These are phyloP conservation scores for Heliconius charithonia DNA, from an alignment of 2,888 invertebrate genomes.

Conservation along the genomic window DNA sequence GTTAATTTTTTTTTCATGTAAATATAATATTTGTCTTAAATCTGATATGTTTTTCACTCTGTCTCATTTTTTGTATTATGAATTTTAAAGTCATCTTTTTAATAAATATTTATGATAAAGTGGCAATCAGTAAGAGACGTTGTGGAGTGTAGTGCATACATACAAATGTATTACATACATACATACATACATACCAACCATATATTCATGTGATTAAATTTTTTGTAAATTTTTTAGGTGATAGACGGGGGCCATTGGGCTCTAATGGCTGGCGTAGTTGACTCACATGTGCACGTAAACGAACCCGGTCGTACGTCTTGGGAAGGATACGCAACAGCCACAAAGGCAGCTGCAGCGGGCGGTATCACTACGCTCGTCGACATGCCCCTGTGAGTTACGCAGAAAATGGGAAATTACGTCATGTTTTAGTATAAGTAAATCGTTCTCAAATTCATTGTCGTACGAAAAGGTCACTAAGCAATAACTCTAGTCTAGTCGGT, in stretches of 20 bases:
- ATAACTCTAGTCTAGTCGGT: neutral
- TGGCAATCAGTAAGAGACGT: too few species aligned
- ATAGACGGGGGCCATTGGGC: slow-evolving; percentile 70
- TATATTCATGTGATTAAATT: slow-evolving; percentile 3
- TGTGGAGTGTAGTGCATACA: too few species aligned
- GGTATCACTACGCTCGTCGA: slow-evolving; percentile 89
- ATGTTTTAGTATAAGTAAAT: neutral
- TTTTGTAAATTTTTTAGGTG: slow-evolving; percentile 53
- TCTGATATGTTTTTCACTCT: neutral
- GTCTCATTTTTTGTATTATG: neutral
- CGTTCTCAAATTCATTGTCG: neutral
- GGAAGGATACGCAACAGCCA: slow-evolving; percentile 88
- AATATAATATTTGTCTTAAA: neutral
- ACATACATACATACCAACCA: too few species aligned
- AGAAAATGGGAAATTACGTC: neutral
- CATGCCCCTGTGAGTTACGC: slow-evolving; percentile 86
- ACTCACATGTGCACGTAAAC: slow-evolving; percentile 89
- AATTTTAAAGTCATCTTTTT: too few species aligned
- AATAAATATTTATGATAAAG: too few species aligned
- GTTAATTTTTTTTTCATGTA: too few species aligned
- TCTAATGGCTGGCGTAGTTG: slow-evolving; percentile 88
- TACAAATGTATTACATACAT: too few species aligned
- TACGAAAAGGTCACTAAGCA: neutral
- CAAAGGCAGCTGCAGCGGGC: slow-evolving; percentile 88
- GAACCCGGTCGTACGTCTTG: slow-evolving; percentile 89